A percentile compares a stretch with the other conserved stretches of the same genome.
These are phyloP conservation scores for Spodoptera littoralis DNA, from an alignment of 2,888 invertebrate genomes.

Conservation along the genomic window DNA sequence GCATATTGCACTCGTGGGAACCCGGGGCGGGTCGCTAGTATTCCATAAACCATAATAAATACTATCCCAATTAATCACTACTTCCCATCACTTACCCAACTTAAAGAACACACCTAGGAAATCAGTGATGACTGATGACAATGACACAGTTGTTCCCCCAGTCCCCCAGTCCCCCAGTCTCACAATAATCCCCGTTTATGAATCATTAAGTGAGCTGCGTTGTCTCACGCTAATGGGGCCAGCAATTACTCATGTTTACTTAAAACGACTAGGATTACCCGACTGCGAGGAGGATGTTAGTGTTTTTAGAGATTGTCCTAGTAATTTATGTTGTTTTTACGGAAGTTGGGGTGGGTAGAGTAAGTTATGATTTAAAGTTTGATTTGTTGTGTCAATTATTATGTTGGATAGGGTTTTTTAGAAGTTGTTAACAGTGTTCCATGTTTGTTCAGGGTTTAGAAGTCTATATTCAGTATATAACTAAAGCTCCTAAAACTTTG, in stretches of 20 bases:
- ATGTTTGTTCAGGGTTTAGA: too few species aligned
- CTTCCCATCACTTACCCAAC: too few species aligned
- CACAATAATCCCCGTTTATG: slow-evolving; percentile 37
- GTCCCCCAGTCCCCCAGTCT: not conserved
- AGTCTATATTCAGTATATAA: too few species aligned
- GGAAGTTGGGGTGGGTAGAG: slow-evolving; percentile 19
- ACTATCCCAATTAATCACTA: too few species aligned
- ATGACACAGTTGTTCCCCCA: not conserved
- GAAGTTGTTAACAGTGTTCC: too few species aligned
- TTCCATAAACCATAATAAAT: too few species aligned
- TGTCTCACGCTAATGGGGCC: slow-evolving; percentile 45
- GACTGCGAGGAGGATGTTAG: slow-evolving; percentile 42
- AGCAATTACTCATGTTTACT: slow-evolving; percentile 51
- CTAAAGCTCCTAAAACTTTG: too few species aligned
- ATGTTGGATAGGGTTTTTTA: not conserved
- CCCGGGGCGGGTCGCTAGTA: too few species aligned
- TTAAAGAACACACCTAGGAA: too few species aligned
- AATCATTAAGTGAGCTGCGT: slow-evolving; percentile 44
- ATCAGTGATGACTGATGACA: too few species aligned
- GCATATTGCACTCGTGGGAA: too few species aligned
- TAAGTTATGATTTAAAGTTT: slow-evolving; percentile 21
- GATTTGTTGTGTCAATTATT: not conserved
- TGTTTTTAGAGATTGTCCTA: slow-evolving; percentile 47
- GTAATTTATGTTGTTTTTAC: slow-evolving; percentile 38
- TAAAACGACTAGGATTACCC: slow-evolving; percentile 39